Evolutionary conservation across 2,113 vertebrate species (phyloP).

Genomic region (Aegypius monachus): DNA sequence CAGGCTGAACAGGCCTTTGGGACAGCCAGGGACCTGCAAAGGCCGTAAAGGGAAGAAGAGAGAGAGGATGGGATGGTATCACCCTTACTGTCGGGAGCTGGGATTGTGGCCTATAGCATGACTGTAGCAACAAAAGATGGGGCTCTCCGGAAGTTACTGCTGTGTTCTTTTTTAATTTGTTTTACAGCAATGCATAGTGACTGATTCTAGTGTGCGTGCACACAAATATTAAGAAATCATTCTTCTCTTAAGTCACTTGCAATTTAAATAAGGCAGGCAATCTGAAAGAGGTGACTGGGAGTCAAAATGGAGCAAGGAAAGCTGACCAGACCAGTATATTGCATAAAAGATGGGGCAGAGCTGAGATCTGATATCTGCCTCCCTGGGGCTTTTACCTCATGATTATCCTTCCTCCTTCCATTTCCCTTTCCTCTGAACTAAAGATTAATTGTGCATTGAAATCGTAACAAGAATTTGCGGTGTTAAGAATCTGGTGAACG

Average conservation of each 20-base stretch:
- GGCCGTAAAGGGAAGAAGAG: background rate
- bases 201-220: background rate
- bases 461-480: background rate
- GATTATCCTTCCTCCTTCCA: constrained; percentile 20
- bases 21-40: background rate
- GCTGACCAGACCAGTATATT: background rate
- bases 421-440: constrained; percentile 38
- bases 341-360: background rate
- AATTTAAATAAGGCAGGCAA: background rate
- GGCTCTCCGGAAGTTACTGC: background rate
- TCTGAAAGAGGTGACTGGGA: constrained; percentile 17
- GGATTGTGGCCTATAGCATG: background rate
- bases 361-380: background rate
- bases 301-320: constrained; percentile 39
- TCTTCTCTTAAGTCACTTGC: background rate
- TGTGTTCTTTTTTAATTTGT: background rate
- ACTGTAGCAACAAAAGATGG: background rate
- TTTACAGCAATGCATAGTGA: background rate
- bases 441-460: constrained; percentile 57
- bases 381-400: background rate
- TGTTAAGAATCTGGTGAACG: constrained; percentile 21
- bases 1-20: background rate
- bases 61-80: background rate
- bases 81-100: background rate
- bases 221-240: background rate